Evolutionary conservation across 2,113 vertebrate species (phyloP), one percentile per base, ranked within the genome.

Genomic region (Leucosticte australis): DNA sequence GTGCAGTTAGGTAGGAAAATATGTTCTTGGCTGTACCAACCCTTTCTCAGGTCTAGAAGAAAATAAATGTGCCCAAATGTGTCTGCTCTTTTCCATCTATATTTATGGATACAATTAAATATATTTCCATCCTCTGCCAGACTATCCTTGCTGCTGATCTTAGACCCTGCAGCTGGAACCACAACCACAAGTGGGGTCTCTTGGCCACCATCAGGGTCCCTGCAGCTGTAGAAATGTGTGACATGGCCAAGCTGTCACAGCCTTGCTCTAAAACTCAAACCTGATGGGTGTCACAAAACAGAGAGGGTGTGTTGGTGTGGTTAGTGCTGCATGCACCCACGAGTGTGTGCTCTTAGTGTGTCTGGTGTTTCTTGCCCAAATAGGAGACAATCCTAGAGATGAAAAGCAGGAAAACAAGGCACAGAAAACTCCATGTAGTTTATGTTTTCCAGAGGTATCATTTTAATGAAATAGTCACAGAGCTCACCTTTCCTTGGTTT

Each of bases 191-290:
- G n/a, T 6, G 4, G 16, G 15, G 11, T 35, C 9, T 69, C n/a
- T 46, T 23, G 41, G 37, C 28, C 20, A 31, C 6, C 0, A 16
- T 1, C 0, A 0, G 21, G 22, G 9, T 26, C 82, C 13, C 37
- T 44, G 30, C 31, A 60, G 33, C 37, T 71, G 21, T 1, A 19
- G 56, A 74, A 84, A 53, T 2, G 6, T 60, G 39, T 9, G 10
- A 42, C 9, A 21, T 35, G 50, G 31, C 41, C 57, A 65, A 65
- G 26, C 6, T 47, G 44, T 15, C 70, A 20, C 49, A 79, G 70
- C 11, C 31, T 90, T 47, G 35, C 28, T 60, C 63, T 44, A 14
- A 80, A 68, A 88, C n/a, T 9, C 11, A 65, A 65, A 68, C 5
- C 15, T 52, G 14, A 16, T 14, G 14, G 5, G 12, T 56, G 23